These are phyloP conservation scores for Glossophaga mutica DNA, from an alignment of 2,797 vertebrate genomes.

Conservation along the genomic window DNA sequence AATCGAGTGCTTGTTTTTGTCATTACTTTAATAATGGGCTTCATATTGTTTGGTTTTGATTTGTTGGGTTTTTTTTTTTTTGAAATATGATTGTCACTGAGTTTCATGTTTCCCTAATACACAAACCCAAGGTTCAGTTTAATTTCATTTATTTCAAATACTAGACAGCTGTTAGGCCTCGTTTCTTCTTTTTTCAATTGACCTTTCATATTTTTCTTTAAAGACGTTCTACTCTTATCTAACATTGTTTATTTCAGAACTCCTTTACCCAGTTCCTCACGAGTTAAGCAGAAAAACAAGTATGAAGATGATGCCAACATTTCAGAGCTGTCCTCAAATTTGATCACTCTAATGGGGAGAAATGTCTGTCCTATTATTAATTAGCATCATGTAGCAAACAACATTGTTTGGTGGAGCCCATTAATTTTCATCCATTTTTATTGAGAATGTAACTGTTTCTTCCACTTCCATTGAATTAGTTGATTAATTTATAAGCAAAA, in stretches of 20 bases:
- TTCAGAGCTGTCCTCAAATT: neutral
- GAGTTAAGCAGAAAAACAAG: neutral
- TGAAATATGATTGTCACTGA: neutral
- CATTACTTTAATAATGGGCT: neutral
- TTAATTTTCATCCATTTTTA: constrained; percentile 43
- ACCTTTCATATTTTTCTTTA: neutral
- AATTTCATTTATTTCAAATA: neutral
- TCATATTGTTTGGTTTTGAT: neutral
- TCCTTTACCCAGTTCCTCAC: neutral
- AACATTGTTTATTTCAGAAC: neutral
- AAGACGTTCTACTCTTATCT: neutral
- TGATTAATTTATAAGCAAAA: constrained; percentile 35
- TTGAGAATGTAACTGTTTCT: neutral
- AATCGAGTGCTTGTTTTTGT: neutral
- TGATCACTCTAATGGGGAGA: neutral
- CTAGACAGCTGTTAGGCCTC: neutral
- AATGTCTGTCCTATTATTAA: neutral
- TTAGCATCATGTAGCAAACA: constrained; percentile 12
- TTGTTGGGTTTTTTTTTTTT: neutral
- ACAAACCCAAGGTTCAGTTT: neutral
- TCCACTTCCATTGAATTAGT: neutral
- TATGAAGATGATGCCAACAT: neutral
- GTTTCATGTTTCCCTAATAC: neutral
- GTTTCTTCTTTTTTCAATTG: neutral
- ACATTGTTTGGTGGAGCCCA: neutral